Evolutionary conservation across 2,113 vertebrate species (phyloP).

Genomic region (Indicator indicator): DNA sequence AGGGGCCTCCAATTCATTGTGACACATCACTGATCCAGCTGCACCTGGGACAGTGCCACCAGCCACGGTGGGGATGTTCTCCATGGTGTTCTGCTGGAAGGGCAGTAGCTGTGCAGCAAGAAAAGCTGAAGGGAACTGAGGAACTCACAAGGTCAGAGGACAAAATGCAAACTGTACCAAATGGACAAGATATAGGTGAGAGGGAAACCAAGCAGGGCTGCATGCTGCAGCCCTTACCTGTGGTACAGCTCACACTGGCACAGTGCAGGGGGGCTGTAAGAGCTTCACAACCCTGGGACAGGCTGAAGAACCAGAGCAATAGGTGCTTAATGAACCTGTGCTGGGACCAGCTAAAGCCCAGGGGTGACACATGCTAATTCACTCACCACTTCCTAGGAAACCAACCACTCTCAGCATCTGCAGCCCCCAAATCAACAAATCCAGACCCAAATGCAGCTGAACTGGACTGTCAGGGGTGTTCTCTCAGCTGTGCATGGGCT

Average conservation of each 20-base stretch:
- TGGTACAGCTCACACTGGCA: neutral
- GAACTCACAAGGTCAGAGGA: neutral
- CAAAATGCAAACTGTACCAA: neutral
- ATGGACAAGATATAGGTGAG: neutral
- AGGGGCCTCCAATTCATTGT: neutral
- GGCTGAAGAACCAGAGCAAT: neutral
- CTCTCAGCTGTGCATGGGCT: neutral
- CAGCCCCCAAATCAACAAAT: neutral
- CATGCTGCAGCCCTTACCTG: neutral
- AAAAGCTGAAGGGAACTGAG: neutral
- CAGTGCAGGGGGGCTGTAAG: neutral
- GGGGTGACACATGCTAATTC: neutral
- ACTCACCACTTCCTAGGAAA: neutral
- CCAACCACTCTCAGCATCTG: neutral
- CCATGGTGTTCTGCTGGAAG: neutral
- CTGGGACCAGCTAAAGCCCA: neutral
- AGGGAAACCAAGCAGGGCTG: neutral
- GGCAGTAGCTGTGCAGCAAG: neutral
- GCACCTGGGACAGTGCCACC: neutral
- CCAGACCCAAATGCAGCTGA: neutral
- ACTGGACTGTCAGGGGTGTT: neutral
- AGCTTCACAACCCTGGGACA: neutral
- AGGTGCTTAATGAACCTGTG: neutral
- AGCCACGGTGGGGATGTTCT: accelerated
- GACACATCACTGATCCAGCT: accelerated